phyloP scores from a whole-genome alignment of 1,140 invertebrate species.

The Drosophila littoralis region DNA sequence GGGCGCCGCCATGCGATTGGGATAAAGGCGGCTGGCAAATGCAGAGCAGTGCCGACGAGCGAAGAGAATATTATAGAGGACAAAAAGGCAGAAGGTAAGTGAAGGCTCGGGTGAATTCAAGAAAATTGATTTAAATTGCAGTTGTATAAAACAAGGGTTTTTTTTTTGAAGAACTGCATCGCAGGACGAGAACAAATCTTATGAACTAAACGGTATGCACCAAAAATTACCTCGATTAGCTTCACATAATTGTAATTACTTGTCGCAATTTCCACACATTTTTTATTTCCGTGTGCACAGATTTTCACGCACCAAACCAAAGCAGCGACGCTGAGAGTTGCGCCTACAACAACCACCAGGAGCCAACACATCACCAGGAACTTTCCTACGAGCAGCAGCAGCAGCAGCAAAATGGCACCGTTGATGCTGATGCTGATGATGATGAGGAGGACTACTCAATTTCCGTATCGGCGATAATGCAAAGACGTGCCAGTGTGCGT shows the following conservation, averaged over 20 bases:
- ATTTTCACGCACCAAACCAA: conserved; percentile 66
- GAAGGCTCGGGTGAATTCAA: background rate
- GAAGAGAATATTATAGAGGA: conserved; percentile 63
- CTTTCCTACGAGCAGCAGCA: conserved; percentile 20
- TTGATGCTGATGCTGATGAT: conserved; percentile 84
- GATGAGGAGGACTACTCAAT: conserved; percentile 93
- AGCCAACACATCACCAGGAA: conserved; percentile 32
- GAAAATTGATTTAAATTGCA: background rate
- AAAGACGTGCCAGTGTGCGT: conserved; percentile 88
- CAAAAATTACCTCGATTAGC: background rate
- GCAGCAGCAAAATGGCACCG: conserved; percentile 50
- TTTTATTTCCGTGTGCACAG: conserved; percentile 26
- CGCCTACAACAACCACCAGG: conserved; percentile 40
- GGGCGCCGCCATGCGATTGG: conserved; percentile 78
- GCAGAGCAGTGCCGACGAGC: conserved; percentile 70
- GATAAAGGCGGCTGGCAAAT: conserved; percentile 70
- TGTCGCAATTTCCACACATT: conserved; percentile 6
- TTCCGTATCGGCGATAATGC: conserved; percentile 92
- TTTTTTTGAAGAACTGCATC: conserved; percentile 60
- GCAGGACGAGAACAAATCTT: conserved; percentile 67
- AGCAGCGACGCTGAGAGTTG: conserved; percentile 68
- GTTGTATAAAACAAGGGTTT: conserved; percentile 11
- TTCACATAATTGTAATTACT: background rate
- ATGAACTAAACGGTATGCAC: conserved; percentile 65
- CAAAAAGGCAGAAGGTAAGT: conserved; percentile 65